These are phyloP conservation scores for Camponotus floridanus DNA, from an alignment of 1,140 invertebrate species.

Conservation along the genomic window DNA sequence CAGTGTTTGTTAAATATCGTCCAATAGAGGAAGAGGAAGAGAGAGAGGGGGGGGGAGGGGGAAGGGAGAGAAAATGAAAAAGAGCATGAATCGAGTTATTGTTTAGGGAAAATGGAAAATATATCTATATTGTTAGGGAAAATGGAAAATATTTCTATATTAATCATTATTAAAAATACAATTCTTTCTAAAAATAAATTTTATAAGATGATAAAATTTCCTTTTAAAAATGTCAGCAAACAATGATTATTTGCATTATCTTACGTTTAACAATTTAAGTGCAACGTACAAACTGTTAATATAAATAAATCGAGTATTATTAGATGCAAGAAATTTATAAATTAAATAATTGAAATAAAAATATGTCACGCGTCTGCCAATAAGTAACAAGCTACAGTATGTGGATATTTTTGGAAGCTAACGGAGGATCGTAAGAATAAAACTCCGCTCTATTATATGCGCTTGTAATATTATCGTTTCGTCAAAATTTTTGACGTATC, in stretches of 20 bases:
- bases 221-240: not conserved
- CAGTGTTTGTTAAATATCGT: not conserved
- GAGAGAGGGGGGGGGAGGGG: too few species aligned
- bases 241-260: not conserved
- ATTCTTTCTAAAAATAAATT: not conserved
- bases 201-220: not conserved
- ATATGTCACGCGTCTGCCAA: not conserved
- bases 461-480: constrained; percentile 16
- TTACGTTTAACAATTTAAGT: not conserved
- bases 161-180: too few species aligned
- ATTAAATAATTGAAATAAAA: not conserved
- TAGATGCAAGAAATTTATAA: constrained; percentile 1
- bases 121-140: too few species aligned
- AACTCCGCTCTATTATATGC: constrained; percentile 8
- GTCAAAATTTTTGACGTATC: not conserved
- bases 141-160: too few species aligned
- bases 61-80: too few species aligned
- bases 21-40: too few species aligned
- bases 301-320: not conserved
- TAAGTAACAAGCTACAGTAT: not conserved
- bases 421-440: constrained; percentile 37
- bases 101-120: too few species aligned
- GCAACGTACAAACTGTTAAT: not conserved
- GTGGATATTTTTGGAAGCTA: constrained; percentile 47
- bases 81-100: too few species aligned